Percentiles rank a stretch among this genome's conserved stretches.
These are phyloP conservation scores for Cantharis nigra DNA, from an alignment of 2,888 invertebrate species.

Conservation along the genomic window DNA sequence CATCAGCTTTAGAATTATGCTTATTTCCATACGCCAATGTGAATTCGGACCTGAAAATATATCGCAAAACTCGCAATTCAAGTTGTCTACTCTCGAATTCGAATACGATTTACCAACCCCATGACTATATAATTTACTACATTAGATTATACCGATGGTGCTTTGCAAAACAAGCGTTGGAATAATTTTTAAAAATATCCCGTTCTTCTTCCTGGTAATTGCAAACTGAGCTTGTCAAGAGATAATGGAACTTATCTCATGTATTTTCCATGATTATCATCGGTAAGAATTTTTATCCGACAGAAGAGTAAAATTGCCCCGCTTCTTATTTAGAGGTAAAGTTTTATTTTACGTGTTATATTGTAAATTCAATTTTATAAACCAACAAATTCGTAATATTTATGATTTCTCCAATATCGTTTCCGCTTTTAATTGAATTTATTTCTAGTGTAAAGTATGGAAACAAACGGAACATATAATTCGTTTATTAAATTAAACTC, in stretches of 20 bases:
- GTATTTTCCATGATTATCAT: neutral
- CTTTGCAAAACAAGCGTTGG: slow-evolving; percentile 7
- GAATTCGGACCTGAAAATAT: slow-evolving; percentile 18
- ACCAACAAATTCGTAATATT: neutral
- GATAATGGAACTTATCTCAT: neutral
- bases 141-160: slow-evolving; percentile 14
- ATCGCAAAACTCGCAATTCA: slow-evolving; percentile 17
- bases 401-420: neutral
- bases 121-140: slow-evolving; percentile 21
- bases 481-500: slow-evolving; percentile 19
- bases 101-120: slow-evolving; percentile 15
- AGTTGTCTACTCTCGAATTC: slow-evolving; percentile 16
- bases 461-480: slow-evolving; percentile 3
- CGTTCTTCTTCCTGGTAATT: neutral
- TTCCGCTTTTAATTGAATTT: slow-evolving; percentile 8
- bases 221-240: neutral
- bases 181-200: neutral
- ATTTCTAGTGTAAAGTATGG: slow-evolving; percentile 9
- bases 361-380: neutral
- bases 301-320: neutral
- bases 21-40: slow-evolving; percentile 17
- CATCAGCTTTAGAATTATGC: slow-evolving; percentile 17
- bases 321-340: neutral
- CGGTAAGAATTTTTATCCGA: neutral
- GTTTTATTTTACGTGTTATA: neutral